Evolutionary conservation across 2,113 vertebrate genomes (phyloP).

Genomic region (Corapipo altera): DNA sequence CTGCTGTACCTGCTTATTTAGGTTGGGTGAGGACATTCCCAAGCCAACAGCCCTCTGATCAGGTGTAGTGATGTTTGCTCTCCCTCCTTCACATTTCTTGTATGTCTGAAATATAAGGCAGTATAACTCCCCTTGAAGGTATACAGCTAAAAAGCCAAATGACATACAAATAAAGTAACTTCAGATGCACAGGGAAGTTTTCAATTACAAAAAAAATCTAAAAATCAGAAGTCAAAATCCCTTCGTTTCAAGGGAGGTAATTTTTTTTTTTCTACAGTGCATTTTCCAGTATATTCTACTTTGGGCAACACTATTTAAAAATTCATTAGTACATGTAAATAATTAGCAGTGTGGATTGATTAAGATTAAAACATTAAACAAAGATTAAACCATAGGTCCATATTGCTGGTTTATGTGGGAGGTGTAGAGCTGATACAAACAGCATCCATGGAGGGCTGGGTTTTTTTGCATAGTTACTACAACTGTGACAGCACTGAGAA

Average conservation of each 20-base stretch:
- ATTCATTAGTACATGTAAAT: background rate
- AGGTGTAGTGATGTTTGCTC: background rate
- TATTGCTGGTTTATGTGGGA: background rate
- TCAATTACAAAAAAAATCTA: background rate
- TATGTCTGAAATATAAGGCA: background rate
- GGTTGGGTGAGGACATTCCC: background rate
- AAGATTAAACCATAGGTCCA: background rate
- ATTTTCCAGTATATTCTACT: background rate
- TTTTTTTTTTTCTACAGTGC: background rate
- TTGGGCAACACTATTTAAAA: background rate
- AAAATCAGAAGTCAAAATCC: background rate
- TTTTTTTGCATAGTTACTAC: background rate
- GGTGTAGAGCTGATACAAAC: background rate
- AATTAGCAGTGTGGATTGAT: background rate
- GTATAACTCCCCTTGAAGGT: background rate
- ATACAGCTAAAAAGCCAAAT: background rate
- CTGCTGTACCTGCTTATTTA: background rate
- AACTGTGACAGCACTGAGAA: background rate
- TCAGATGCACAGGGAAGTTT: background rate
- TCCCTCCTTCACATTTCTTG: background rate
- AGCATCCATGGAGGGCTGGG: accelerated
- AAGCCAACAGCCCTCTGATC: background rate
- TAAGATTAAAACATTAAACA: background rate
- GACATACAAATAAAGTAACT: background rate
- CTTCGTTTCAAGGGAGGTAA: background rate